phyloP scores from a whole-genome alignment of 2,113 vertebrate species.

The Chascanopsetta lugubris region DNA sequence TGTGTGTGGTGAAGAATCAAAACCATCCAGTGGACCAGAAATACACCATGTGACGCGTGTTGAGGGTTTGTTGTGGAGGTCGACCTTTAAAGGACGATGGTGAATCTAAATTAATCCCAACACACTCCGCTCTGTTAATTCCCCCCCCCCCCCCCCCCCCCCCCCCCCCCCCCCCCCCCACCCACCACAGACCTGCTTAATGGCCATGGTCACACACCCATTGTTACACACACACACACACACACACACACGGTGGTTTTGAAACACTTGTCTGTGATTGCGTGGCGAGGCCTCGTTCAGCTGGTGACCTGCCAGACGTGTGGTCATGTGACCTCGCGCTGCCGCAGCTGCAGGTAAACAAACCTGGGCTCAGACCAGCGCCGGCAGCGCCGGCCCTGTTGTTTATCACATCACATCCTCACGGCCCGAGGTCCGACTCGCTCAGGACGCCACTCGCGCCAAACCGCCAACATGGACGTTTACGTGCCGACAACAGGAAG shows the following conservation, averaged over 20 bases:
- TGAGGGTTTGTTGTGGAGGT: too few relatives aligned
- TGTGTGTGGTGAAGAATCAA: constrained; percentile 8
- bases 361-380: neutral
- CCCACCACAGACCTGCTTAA: too few relatives aligned
- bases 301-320: too few relatives aligned
- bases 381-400: too few relatives aligned
- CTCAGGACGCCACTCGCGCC: too few relatives aligned
- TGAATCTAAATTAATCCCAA: constrained; percentile 35
- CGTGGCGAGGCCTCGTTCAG: neutral
- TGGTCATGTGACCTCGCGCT: neutral
- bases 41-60: constrained; percentile 38
- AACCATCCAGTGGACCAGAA: constrained; percentile 40
- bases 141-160: too few relatives aligned
- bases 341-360: neutral
- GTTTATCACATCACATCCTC: too few relatives aligned
- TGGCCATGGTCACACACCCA: neutral
- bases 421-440: too few relatives aligned
- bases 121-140: neutral
- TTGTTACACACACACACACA: too few relatives aligned
- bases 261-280: neutral
- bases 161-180: neutral
- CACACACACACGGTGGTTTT: too few relatives aligned
- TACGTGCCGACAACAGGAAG: too few relatives aligned
- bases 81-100: constrained; percentile 1
- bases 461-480: too few relatives aligned